Evolutionary conservation across 1,140 invertebrate genomes (phyloP).

Genomic region (Pachypeltis micranthus): DNA sequence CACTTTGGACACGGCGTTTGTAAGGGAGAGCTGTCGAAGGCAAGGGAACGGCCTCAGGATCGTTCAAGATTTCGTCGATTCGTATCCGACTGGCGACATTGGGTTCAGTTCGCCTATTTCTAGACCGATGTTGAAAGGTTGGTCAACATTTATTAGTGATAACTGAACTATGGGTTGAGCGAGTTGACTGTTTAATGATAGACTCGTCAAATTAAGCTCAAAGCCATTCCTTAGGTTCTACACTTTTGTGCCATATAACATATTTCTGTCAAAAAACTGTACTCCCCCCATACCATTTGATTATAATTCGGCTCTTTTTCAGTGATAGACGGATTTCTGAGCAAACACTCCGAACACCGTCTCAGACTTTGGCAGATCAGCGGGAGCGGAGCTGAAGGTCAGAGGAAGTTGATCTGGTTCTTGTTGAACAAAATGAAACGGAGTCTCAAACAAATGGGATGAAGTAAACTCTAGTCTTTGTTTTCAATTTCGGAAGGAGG

Average conservation of each 20-base stretch:
- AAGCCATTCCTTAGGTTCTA: too few species aligned
- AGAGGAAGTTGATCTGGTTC: not conserved
- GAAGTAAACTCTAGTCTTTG: too few species aligned
- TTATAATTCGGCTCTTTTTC: not conserved
- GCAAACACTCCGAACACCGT: not conserved
- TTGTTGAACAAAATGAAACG: not conserved
- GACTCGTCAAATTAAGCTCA: too few species aligned
- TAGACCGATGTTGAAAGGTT: not conserved
- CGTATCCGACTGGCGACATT: not conserved
- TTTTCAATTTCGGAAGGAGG: too few species aligned
- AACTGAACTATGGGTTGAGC: too few species aligned
- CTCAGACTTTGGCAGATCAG: not conserved
- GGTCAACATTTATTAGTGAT: too few species aligned
- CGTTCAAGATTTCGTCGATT: not conserved
- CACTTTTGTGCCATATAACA: too few species aligned
- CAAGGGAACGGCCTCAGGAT: not conserved
- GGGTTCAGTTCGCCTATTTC: slow-evolving; percentile 1
- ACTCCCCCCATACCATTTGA: too few species aligned
- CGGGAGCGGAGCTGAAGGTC: not conserved
- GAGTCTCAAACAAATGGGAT: not conserved
- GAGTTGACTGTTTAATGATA: not conserved
- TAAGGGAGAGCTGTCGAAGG: not conserved
- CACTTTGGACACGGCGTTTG: not conserved
- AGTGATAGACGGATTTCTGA: not conserved
- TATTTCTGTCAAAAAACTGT: too few species aligned